Evolutionary conservation across 1,140 invertebrate genomes (phyloP), one percentile per base, ranked within the genome.

Genomic region (Conopomorpha cramerella): DNA sequence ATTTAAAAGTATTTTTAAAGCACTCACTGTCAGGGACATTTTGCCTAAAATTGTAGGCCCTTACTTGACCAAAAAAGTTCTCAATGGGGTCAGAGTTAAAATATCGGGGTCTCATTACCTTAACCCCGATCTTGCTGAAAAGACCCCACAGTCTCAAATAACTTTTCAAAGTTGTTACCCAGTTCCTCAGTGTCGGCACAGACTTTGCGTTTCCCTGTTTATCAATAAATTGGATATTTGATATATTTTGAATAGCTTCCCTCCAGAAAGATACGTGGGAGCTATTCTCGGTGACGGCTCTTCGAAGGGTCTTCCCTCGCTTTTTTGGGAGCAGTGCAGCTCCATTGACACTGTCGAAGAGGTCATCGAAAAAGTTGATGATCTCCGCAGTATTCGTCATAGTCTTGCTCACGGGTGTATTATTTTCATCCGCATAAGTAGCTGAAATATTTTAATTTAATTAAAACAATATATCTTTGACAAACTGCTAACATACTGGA

Each of bases 341-440:
- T 13, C 38, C 42, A 16, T 39, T 45, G 3, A 34, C 30, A 0
- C 35, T 34, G 13, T 45, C 42, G 13, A 41, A 45, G 3, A 45
- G 16, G 10, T 41, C 32, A 15, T 41, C 39, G 14, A 46, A 38
- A 28, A 46, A 42, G 16, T 18, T 35, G 3, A 46, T 13, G 0
- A 16, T 12, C 17, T 36, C 23, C 4, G 39, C 28, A 7, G 44
- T 46, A 33, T 46, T 39, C 25, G 33, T 32, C 16, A 42, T 23
- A 8, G 36, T 46, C 15, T 7, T 1, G 30, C 38, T 39, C 1
- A 39, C 34, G 26, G 7, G 10, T 15, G n/a, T n/a, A n/a, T n/a
- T n/a, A n/a, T 26, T 33, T 8, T 34, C 38, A 32, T 44, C 34
- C 6, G 42, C 15, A 36, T 44, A 44, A 16, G 33, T 34, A 28